Conservation (phyloP, 2,113 vertebrate genomes). For the Chlamydotis undulata region DNA sequence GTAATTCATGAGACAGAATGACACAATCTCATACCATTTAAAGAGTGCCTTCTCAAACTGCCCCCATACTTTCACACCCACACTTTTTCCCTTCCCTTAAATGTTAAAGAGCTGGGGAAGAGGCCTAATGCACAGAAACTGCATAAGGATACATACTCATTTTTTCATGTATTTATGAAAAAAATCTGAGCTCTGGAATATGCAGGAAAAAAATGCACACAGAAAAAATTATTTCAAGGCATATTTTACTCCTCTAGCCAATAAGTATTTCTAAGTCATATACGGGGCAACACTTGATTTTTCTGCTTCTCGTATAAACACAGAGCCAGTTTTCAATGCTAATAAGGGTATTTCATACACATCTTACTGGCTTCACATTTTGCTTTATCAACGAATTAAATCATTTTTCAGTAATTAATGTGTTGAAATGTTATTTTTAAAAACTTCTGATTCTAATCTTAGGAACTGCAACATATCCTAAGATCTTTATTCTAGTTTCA, state of each 20-base stretch:
- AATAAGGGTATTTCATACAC: not conserved
- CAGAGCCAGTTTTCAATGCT: not conserved
- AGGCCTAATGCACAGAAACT: not conserved
- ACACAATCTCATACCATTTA: conserved; percentile 40
- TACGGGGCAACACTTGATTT: not conserved
- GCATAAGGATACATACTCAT: not conserved
- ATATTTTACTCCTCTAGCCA: not conserved
- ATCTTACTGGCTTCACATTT: not conserved
- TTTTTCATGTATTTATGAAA: not conserved
- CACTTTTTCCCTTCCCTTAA: conserved; percentile 1
- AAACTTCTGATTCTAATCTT: not conserved
- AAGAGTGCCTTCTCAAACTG: conserved; percentile 30
- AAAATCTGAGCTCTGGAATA: not conserved
- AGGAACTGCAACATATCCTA: not conserved
- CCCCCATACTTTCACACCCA: conserved; percentile 30
- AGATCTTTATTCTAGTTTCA: not conserved
- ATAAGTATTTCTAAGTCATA: not conserved
- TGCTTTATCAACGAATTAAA: not conserved
- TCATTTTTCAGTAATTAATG: not conserved
- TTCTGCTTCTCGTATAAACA: not conserved
- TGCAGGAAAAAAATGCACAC: not conserved
- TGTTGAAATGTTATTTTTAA: not conserved
- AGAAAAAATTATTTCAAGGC: not conserved
- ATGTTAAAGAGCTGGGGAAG: conserved; percentile 18
- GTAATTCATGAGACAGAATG: conserved; percentile 21